These are phyloP conservation scores for Chlorospingus semifuscus DNA, from an alignment of 2,797 vertebrate genomes.

Conservation along the genomic window DNA sequence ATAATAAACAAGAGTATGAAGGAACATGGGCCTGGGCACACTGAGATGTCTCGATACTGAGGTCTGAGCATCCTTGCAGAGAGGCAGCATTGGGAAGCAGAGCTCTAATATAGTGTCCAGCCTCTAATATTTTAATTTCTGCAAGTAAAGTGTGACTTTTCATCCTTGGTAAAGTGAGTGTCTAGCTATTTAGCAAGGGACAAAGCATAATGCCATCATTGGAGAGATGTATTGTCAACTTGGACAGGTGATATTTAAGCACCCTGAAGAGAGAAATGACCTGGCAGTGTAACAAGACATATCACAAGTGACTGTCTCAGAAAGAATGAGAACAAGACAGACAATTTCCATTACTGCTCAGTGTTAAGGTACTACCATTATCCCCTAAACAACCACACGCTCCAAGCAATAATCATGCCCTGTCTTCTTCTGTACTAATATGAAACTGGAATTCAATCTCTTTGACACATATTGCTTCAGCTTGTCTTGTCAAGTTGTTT, in stretches of 20 bases:
- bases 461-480: constrained; percentile 67
- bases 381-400: constrained; percentile 45
- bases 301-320: constrained; percentile 58
- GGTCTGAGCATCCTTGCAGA: neutral
- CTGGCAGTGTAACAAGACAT: constrained; percentile 64
- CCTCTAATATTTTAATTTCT: constrained; percentile 62
- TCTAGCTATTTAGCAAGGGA: constrained; percentile 40
- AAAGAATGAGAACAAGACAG: constrained; percentile 58
- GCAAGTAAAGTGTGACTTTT: neutral
- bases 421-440: constrained; percentile 64
- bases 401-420: constrained; percentile 61
- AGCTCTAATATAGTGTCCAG: neutral
- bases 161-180: neutral
- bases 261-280: constrained; percentile 66
- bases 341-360: constrained; percentile 67
- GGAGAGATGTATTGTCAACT: constrained; percentile 44
- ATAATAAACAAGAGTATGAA: neutral
- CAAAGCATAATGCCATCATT: constrained; percentile 42
- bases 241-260: constrained; percentile 72
- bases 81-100: neutral
- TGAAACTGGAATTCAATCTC: constrained; percentile 71
- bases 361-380: constrained; percentile 50
- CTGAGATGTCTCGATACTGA: neutral
- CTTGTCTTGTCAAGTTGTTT: constrained; percentile 59
- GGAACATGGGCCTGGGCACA: neutral